Base-by-base conservation (phyloP, 1,140 invertebrate genomes). In the Nylanderia fulva region DNA sequence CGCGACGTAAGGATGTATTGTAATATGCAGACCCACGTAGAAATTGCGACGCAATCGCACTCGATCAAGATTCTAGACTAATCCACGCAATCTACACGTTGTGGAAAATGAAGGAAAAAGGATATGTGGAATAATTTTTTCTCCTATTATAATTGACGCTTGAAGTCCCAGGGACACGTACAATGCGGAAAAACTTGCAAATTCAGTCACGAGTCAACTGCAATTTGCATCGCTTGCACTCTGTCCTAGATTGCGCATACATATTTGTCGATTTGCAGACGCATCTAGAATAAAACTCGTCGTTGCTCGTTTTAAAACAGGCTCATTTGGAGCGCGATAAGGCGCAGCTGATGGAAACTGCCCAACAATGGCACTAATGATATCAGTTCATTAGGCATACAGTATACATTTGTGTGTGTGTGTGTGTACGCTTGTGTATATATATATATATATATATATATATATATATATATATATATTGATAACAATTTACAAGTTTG, bases 241-340 rank as follows among this genome's bases (percentile, higher is more conserved):
- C 15, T 6, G 8, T 48, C 5, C 2, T 48, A 48, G 3, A 48
- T 48, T 18, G 69, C n/a, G 52, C 36, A 4, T 1, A 27, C 4
- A 1, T 36, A 72, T 15, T 63, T 11, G 18, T 33, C 4, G 39
- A 0, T 9, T 13, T 27, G 27, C 39, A 18, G 8, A 18, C 27
- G 5, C n/a, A 13, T 8, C 13, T 27, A 9, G 15, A 54, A 13
- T 39, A 27, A 39, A 39, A 21, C 29, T 6, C 29, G 3, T 33
- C 29, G 3, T 33, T 3, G 29, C 29, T 33, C 11, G 18, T 24
- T 29, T n/a, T 15, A 13, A 5, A 5, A 9, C n/a, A 36, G 5
- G 33, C n/a, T 77, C 15, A 21, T 52, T 21, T 18, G 24, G 15
- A 36, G 29, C 13, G 21, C 42, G 75, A 68, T 79, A 79, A 79